These are phyloP conservation scores for Cenopis cana DNA, from an alignment of 2,888 invertebrate species.

Conservation along the genomic window DNA sequence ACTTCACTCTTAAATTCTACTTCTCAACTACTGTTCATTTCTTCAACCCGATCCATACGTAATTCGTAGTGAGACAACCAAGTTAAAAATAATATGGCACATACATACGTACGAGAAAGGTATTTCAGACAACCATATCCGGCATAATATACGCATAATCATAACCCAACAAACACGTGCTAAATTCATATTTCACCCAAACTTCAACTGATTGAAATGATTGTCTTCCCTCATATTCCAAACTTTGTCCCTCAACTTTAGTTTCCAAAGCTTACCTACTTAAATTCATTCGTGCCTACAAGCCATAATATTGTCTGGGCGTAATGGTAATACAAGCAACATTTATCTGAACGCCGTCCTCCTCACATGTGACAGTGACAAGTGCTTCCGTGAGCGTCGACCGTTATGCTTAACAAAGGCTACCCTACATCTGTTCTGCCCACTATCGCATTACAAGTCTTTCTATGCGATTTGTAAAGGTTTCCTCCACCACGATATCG, in stretches of 20 bases:
- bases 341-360: slow-evolving; percentile 68
- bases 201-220: not conserved
- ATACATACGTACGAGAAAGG: too few relatives aligned
- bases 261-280: not conserved
- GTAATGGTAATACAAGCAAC: slow-evolving; percentile 60
- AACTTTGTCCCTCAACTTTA: not conserved
- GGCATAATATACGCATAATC: too few relatives aligned
- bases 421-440: slow-evolving; percentile 68
- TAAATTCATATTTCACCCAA: not conserved
- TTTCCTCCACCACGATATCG: slow-evolving; percentile 70
- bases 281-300: slow-evolving; percentile 48
- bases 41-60: too few relatives aligned
- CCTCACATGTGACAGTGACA: slow-evolving; percentile 72
- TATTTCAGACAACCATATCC: too few relatives aligned
- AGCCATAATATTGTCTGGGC: slow-evolving; percentile 52
- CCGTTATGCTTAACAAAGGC: slow-evolving; percentile 74
- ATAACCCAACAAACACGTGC: not conserved
- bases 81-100: too few relatives aligned
- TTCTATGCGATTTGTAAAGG: slow-evolving; percentile 77
- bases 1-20: too few relatives aligned
- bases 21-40: too few relatives aligned
- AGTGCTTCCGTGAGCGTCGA: slow-evolving; percentile 79
- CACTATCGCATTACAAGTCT: slow-evolving; percentile 71
- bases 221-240: not conserved
- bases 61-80: too few relatives aligned